Evolutionary conservation across 2,797 vertebrate genomes (phyloP).

Genomic region (Paguma larvata): DNA sequence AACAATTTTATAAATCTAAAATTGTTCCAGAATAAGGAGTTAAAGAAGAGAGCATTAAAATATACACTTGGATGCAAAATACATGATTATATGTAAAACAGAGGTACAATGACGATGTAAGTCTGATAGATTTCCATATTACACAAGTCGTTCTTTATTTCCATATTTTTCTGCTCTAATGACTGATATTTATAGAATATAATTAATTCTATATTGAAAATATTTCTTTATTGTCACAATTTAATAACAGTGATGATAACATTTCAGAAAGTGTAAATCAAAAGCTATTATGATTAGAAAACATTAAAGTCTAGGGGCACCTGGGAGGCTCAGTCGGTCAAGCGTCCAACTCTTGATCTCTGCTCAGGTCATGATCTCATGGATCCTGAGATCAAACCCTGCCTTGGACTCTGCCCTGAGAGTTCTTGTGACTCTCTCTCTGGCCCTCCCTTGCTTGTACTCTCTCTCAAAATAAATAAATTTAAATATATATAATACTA

Average conservation of each 20-base stretch:
- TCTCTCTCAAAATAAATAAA: background rate
- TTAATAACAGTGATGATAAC: background rate
- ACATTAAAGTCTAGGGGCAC: background rate
- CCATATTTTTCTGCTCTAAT: background rate
- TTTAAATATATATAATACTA: background rate
- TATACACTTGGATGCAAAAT: background rate
- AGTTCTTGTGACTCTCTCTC: background rate
- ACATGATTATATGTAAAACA: background rate
- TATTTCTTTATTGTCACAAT: background rate
- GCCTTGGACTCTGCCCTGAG: background rate
- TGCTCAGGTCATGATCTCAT: background rate
- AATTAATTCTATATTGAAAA: background rate
- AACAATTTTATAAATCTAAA: background rate
- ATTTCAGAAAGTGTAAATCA: background rate
- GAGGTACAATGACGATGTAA: background rate
- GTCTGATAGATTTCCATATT: background rate
- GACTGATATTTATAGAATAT: background rate
- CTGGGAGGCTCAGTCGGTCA: background rate
- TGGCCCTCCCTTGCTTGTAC: background rate
- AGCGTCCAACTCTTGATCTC: background rate
- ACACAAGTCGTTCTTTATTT: background rate
- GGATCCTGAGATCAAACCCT: background rate
- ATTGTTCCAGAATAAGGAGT: background rate
- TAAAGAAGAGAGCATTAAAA: background rate
- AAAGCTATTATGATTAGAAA: background rate